Conservation (phyloP, 2,113 vertebrate species). For the Mobula hypostoma region DNA sequence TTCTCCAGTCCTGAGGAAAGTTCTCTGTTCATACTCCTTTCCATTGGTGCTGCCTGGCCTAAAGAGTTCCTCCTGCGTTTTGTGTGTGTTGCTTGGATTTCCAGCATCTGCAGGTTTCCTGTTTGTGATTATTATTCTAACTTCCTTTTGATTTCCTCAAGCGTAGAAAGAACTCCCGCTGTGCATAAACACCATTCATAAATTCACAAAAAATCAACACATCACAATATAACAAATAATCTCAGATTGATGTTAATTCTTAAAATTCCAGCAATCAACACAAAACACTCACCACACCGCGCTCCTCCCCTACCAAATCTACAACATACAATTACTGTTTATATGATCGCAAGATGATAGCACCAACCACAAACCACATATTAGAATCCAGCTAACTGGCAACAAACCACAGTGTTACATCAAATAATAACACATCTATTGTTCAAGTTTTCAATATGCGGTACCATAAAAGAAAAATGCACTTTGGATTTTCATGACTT, state of each 20-base stretch:
- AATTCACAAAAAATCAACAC: not conserved
- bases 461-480: not conserved
- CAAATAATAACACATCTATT: not conserved
- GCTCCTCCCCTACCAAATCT: not conserved
- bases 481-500: not conserved
- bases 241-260: not conserved
- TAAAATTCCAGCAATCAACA: not conserved
- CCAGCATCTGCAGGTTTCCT: no score
- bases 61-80: no score
- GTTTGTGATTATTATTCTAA: not conserved
- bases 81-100: no score
- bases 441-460: not conserved
- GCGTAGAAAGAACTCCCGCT: not conserved
- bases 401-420: not conserved
- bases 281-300: not conserved
- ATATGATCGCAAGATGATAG: not conserved
- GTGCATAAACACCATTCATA: not conserved
- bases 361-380: conserved; percentile 36
- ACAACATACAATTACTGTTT: not conserved
- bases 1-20: no score
- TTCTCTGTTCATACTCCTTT: no score
- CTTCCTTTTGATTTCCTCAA: not conserved
- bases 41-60: no score
- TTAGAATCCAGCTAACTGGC: not conserved
- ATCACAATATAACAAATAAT: not conserved